Evolutionary conservation across 1,140 invertebrate species (phyloP).

Genomic region (Pogonus chalceus): DNA sequence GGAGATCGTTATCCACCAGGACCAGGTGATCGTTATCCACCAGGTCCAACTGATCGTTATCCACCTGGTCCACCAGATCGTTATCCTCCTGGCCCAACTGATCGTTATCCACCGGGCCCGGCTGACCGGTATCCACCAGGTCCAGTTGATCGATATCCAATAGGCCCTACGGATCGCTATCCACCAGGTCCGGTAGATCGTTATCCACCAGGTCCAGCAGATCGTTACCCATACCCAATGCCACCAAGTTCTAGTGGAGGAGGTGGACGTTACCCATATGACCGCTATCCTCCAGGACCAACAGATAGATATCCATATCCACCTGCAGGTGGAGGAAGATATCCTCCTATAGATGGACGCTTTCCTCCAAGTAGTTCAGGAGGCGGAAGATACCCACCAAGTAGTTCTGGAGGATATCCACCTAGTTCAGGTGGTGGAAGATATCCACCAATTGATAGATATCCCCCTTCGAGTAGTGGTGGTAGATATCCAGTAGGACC

Average conservation of each 20-base stretch:
- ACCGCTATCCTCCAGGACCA: constrained; percentile 24
- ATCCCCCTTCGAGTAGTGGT: constrained; percentile 17
- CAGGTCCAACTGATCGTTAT: constrained; percentile 32
- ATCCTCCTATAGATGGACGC: constrained; percentile 15
- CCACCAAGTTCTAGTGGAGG: constrained; percentile 19
- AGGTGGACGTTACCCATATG: constrained; percentile 18
- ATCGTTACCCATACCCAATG: constrained; percentile 23
- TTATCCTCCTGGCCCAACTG: constrained; percentile 21
- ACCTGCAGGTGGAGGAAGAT: constrained; percentile 15
- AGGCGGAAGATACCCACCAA: constrained; percentile 22
- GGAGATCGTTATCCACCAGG: constrained; percentile 23
- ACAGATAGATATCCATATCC: constrained; percentile 23
- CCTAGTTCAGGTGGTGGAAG: constrained; percentile 25
- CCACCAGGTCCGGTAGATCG: constrained; percentile 23
- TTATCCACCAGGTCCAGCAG: constrained; percentile 30
- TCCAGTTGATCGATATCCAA: constrained; percentile 35
- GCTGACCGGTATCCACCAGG: constrained; percentile 28
- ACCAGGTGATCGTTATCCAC: constrained; percentile 29
- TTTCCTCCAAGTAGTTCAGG: constrained; percentile 25
- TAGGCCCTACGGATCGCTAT: constrained; percentile 19
- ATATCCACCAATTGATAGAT: constrained; percentile 28
- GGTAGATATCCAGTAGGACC: too few species aligned
- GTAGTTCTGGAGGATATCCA: constrained; percentile 16
- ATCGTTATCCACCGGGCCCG: constrained; percentile 24
- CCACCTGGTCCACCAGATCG: constrained; percentile 23